Evolutionary conservation across 2,113 vertebrate species (phyloP), one percentile per base, ranked within the genome.

Genomic region (Crocuta crocuta): DNA sequence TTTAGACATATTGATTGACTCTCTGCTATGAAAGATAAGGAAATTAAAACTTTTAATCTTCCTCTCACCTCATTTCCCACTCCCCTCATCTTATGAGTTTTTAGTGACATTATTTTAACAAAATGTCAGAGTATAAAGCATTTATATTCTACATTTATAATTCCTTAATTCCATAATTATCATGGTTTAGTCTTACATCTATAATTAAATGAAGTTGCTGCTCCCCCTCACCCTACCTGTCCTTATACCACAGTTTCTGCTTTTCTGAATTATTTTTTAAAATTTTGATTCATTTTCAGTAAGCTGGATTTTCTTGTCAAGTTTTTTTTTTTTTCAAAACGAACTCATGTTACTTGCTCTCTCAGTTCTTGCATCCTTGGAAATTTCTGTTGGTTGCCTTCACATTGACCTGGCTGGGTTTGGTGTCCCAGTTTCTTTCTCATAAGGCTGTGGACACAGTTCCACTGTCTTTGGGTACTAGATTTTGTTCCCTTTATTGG

Each of bases 11-110:
- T 97, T 97, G 95, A 98, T 97, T 95, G 95, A 97, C 95, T 97
- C 74, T 96, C 95, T 97, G 97, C 92, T 94, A 87, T 96, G 84
- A 97, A 96, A 97, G 97, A 98, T 98, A 98, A 97, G 97, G 94
- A 97, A 98, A 98, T 98, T 98, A 97, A 98, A 97, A 98, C 96
- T 96, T 96, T 89, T 97, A 95, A 96, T 97, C 92, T 97, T 98
- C 50, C 68, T 92, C 87, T 98, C 23, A 90, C 92, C 90, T 97
- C 65, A 92, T 97, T 97, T 98, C 50, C n/a, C 83, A 90, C 63
- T 96, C 80, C 90, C 58, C 19, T 97, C 89, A 95, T 95, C 92
- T 90, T 97, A 63, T n/a, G 63, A 87, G 84, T 80, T 95, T 93
- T 92, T 58, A 61, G 83, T 95, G 71, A 92, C 76, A 93, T 84